Conservation (phyloP, 2,888 invertebrate genomes). For the Coenonympha glycerion region DNA sequence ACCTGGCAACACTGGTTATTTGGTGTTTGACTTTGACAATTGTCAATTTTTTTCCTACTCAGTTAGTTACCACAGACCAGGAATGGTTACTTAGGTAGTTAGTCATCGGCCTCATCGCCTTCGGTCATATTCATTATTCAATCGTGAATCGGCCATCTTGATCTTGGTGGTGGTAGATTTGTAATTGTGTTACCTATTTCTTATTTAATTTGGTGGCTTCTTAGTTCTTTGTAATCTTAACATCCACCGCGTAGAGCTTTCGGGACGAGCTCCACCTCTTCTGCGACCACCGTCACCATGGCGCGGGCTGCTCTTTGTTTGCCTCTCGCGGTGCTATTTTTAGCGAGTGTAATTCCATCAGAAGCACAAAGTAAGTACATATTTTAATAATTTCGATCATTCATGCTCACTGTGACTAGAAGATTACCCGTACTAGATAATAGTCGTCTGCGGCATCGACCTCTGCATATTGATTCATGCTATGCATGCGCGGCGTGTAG, state of each 20-base stretch:
- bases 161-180: neutral
- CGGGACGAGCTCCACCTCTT: neutral
- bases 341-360: slow-evolving; percentile 48
- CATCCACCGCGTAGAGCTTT: neutral
- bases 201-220: neutral
- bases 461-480: neutral
- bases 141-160: neutral
- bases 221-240: neutral
- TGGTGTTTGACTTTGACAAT: too few species aligned
- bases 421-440: neutral
- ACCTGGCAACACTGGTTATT: too few species aligned
- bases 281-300: slow-evolving; percentile 30
- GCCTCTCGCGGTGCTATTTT: slow-evolving; percentile 52
- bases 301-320: slow-evolving; percentile 30
- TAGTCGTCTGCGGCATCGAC: slow-evolving; percentile 10
- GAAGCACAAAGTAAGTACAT: slow-evolving; percentile 54
- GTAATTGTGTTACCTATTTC: too few species aligned
- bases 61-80: too few species aligned
- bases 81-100: too few species aligned
- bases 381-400: slow-evolving; percentile 7
- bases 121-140: too few species aligned
- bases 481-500: too few species aligned
- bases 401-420: neutral
- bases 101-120: too few species aligned
- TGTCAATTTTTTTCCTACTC: too few species aligned